Percentiles rank a stretch among this genome's conserved stretches.
Conservation (phyloP, 2,797 vertebrate species). For the Sebastes itinus region DNA sequence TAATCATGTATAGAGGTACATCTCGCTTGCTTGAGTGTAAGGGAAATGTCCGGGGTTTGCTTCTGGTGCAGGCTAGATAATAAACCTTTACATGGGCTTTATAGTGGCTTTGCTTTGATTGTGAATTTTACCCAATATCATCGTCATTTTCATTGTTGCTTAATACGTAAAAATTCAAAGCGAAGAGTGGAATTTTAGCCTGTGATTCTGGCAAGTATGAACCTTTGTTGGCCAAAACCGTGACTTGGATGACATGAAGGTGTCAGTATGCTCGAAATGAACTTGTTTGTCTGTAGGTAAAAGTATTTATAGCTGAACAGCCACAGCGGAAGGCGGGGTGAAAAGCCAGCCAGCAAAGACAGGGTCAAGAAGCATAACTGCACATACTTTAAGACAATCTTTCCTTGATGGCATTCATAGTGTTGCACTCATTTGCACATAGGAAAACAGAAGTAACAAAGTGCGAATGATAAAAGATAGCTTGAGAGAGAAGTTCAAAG, state of each 20-base stretch:
- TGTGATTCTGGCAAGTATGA: slow-evolving; percentile 34
- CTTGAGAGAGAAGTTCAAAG: too few relatives aligned
- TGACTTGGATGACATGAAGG: slow-evolving; percentile 1
- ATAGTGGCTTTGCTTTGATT: slow-evolving; percentile 76
- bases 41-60: slow-evolving; percentile 44
- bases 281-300: neutral
- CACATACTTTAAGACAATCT: slow-evolving; percentile 47
- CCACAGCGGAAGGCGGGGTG: neutral
- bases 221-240: slow-evolving; percentile 38
- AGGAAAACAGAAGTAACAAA: neutral
- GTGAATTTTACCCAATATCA: slow-evolving; percentile 61
- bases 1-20: slow-evolving; percentile 7
- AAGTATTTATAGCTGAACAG: neutral
- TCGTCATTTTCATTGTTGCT: slow-evolving; percentile 49
- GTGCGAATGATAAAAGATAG: neutral
- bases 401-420: slow-evolving; percentile 5
- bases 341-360: neutral
- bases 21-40: slow-evolving; percentile 14
- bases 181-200: slow-evolving; percentile 15
- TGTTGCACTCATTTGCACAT: neutral
- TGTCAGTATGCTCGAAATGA: slow-evolving; percentile 2
- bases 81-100: slow-evolving; percentile 59
- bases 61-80: slow-evolving; percentile 60
- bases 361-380: slow-evolving; percentile 5
- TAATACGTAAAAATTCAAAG: slow-evolving; percentile 16